Percentiles rank a stretch among this genome's conserved stretches.
Conservation (phyloP, 1,140 invertebrate genomes). For the Yoshiicerus persimilis region DNA sequence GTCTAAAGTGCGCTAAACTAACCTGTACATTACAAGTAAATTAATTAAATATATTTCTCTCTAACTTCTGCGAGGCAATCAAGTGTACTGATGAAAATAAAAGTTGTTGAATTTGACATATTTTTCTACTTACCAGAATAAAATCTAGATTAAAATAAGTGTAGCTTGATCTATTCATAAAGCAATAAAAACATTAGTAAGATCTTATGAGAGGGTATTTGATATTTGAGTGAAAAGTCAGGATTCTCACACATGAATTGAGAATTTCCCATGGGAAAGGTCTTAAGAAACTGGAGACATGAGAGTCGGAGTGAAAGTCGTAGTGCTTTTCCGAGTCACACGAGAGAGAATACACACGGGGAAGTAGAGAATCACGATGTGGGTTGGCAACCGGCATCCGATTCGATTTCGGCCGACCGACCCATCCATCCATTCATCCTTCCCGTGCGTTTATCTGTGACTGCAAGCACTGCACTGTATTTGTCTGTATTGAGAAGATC, state of each 20-base stretch:
- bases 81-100: too few relatives aligned
- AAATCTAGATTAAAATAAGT: background rate
- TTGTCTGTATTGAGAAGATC: background rate
- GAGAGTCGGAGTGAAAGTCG: background rate
- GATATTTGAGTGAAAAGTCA: slow-evolving; percentile 37
- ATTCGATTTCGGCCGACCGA: slow-evolving; percentile 20
- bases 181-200: background rate
- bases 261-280: background rate
- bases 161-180: background rate
- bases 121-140: too few relatives aligned
- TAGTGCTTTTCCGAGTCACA: background rate
- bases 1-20: too few relatives aligned
- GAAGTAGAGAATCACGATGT: slow-evolving; percentile 1
- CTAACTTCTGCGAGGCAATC: too few relatives aligned
- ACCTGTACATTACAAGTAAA: too few relatives aligned
- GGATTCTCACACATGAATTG: slow-evolving; percentile 27
- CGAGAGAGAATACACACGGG: background rate
- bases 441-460: slow-evolving; percentile 8
- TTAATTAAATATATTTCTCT: too few relatives aligned
- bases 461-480: background rate
- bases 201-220: background rate
- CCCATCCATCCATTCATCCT: slow-evolving; percentile 23
- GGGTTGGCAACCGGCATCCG: slow-evolving; percentile 14
- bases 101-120: too few relatives aligned
- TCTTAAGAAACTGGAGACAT: background rate